Base-by-base conservation (phyloP, 2,113 vertebrate genomes). In the Pao palembangensis region DNA sequence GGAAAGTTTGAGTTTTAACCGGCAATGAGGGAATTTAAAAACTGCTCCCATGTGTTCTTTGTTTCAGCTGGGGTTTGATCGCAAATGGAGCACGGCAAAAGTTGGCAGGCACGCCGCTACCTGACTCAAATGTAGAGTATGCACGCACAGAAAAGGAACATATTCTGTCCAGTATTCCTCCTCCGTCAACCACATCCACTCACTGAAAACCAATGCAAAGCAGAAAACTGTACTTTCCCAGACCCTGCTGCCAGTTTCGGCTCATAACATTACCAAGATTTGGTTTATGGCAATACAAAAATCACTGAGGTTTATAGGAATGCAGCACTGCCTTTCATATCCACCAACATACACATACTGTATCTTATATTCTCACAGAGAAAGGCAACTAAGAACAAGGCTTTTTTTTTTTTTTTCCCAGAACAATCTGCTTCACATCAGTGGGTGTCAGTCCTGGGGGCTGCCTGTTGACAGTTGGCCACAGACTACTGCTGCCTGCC, bases 1-100 rank as follows among this genome's bases (percentile, higher is more conserved):
- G 74, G 68, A 61, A 81, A 80, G 76, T 73, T 65, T 52, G 61
- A 79, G 75, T 81, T 76, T 74, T 55, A 64, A 76, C 76, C 68
- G 3, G 60, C 71, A 67, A 44, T 51, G 69, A 73, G 59, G 76
- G 75, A 71, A 55, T 75, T 79, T 81, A 72, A 87, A 76, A 81
- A 85, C 76, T 65, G 56, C 68, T 76, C 56, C 80, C 88, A 90
- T 87, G 76, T 91, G 87, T 83, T 90, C 63, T 76, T 84, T 82
- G 78, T 89, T 91, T 87, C 80, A 79, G 82, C 73, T 78, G 76
- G 76, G 80, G 81, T 88, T 85, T 43, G 66, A 85, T 71, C 48
- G 79, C 77, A 90, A 91, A 91, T 89, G 89, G 82, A 90, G 89
- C 73, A n/a, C 59, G 50, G 69, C 67, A 2, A 86, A 69, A 75